Percentiles rank a stretch among this genome's conserved stretches.
These are phyloP conservation scores for Brachionus manjavacas DNA, from an alignment of 1,140 invertebrate genomes.

Conservation along the genomic window DNA sequence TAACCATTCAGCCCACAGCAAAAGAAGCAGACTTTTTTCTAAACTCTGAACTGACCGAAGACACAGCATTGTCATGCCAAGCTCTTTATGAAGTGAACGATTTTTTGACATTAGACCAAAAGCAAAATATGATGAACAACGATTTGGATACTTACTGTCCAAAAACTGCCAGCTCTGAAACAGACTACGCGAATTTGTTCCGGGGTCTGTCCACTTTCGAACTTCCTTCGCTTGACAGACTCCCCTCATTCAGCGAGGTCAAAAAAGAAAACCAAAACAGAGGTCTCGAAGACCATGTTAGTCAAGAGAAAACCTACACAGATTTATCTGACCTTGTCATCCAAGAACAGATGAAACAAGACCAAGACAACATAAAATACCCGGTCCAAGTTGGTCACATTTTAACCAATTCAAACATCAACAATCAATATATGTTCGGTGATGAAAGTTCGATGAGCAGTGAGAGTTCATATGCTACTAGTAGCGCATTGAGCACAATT, in stretches of 20 bases:
- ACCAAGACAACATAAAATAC: not conserved
- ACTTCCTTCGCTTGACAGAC: not conserved
- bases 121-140: not conserved
- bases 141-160: not conserved
- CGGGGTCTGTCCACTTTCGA: conserved; percentile 20
- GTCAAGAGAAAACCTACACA: conserved; percentile 11
- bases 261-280: not conserved
- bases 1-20: not conserved
- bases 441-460: conserved; percentile 7
- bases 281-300: not conserved
- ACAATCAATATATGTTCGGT: not conserved
- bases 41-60: not conserved
- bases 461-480: not conserved
- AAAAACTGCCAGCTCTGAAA: not conserved
- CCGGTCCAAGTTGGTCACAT: not conserved
- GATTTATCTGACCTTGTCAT: conserved; percentile 13
- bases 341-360: not conserved
- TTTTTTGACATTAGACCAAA: not conserved
- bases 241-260: not conserved
- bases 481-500: not conserved
- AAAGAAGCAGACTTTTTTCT: not conserved
- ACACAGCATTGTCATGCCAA: not conserved
- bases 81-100: not conserved
- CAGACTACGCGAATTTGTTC: not conserved
- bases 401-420: not conserved